Conservation (phyloP, 2,888 invertebrate genomes). For the Antitype chi region DNA sequence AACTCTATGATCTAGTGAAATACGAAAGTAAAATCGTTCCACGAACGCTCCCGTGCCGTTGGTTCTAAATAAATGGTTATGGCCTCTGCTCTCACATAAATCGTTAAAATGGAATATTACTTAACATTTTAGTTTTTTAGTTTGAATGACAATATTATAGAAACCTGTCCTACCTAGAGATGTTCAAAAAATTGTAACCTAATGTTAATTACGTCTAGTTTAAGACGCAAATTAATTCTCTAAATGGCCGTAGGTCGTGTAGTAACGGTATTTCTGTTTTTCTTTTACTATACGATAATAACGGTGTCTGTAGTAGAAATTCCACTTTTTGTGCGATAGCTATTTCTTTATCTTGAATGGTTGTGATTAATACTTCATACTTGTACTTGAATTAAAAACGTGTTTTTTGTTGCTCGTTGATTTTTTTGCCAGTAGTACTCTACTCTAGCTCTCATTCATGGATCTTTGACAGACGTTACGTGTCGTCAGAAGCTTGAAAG, state of each 20-base stretch:
- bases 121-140: slow-evolving; percentile 45
- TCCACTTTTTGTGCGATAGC: slow-evolving; percentile 2
- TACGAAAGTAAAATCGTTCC: not conserved
- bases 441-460: not conserved
- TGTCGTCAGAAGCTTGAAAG: too few species aligned
- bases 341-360: not conserved
- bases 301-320: slow-evolving; percentile 38
- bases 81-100: slow-evolving; percentile 14
- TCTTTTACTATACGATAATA: slow-evolving; percentile 15
- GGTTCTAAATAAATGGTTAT: slow-evolving; percentile 18
- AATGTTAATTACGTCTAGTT: not conserved
- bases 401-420: not conserved
- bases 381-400: not conserved
- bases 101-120: slow-evolving; percentile 34
- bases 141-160: slow-evolving; percentile 10
- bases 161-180: not conserved
- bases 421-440: not conserved
- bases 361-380: slow-evolving; percentile 2
- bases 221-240: slow-evolving; percentile 4
- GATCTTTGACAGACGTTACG: too few species aligned
- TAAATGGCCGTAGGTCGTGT: not conserved
- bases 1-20: not conserved
- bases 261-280: not conserved
- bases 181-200: not conserved
- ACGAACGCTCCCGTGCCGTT: slow-evolving; percentile 13